Conservation (phyloP, 1,140 invertebrate species). For the Hirudo medicinalis region DNA sequence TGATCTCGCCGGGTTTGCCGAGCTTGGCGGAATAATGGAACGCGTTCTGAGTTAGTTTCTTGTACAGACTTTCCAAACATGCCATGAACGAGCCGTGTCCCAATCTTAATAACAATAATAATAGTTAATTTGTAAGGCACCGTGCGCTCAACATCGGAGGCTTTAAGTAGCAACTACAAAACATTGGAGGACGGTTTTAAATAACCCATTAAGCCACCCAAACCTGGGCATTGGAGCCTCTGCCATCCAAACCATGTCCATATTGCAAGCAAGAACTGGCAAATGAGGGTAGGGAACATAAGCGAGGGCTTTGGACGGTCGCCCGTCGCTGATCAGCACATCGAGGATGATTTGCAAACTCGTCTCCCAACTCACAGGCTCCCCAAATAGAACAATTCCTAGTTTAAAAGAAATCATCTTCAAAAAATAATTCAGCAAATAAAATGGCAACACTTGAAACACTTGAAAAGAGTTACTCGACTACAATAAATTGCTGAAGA, state of each 20-base stretch:
- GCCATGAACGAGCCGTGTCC: conserved; percentile 40
- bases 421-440: background rate
- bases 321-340: conserved; percentile 54
- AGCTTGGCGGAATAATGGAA: conserved; percentile 39
- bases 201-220: background rate
- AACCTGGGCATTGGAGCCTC: conserved; percentile 40
- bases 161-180: background rate
- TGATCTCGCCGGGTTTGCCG: conserved; percentile 41
- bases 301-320: conserved; percentile 35
- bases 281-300: conserved; percentile 49
- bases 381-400: conserved; percentile 40
- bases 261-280: conserved; percentile 41
- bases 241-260: conserved; percentile 41
- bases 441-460: too few relatives aligned
- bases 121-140: too few relatives aligned
- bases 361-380: conserved; percentile 41
- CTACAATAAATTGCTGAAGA: too few relatives aligned
- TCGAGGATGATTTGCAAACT: conserved; percentile 53
- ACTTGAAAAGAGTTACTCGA: too few relatives aligned
- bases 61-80: conserved; percentile 39
- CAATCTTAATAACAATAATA: conserved; percentile 29
- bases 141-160: too few relatives aligned
- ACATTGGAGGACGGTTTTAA: background rate
- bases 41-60: conserved; percentile 39
- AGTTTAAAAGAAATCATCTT: conserved; percentile 28